phyloP scores from a whole-genome alignment of 2,113 vertebrate genomes.

The Corydoras maculifer region DNA sequence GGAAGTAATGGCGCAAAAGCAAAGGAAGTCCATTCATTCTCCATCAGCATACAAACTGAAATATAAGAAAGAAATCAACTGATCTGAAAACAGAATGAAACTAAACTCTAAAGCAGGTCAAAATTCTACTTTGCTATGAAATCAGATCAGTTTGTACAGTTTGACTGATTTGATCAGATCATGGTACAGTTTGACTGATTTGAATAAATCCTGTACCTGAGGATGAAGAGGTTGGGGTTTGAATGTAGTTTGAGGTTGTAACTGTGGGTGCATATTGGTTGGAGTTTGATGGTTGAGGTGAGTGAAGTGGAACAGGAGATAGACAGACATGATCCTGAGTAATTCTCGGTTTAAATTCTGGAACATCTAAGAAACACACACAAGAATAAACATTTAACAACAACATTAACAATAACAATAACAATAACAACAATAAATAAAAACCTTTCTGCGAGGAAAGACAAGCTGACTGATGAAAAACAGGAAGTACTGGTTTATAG shows the following conservation, averaged over 20 bases:
- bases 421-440: too few species aligned
- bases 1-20: slow-evolving; percentile 39
- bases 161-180: not conserved
- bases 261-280: slow-evolving; percentile 6
- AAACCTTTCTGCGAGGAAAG: too few species aligned
- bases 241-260: too few species aligned
- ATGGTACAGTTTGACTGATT: not conserved
- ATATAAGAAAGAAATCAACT: not conserved
- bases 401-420: too few species aligned
- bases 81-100: not conserved
- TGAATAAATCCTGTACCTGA: not conserved
- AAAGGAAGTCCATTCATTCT: not conserved
- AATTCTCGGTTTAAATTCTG: slow-evolving; percentile 54
- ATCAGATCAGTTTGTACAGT: too few species aligned
- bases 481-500: not conserved
- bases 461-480: slow-evolving; percentile 1
- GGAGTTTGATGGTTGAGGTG: not conserved
- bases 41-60: slow-evolving; percentile 11
- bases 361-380: slow-evolving; percentile 28
- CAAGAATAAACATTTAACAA: not conserved
- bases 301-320: slow-evolving; percentile 45
- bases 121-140: too few species aligned
- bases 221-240: slow-evolving; percentile 1
- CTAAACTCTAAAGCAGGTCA: not conserved
- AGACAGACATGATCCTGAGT: slow-evolving; percentile 55